phyloP scores from a whole-genome alignment of 2,113 vertebrate species.

The Sterrhoptilus dennistouni region DNA sequence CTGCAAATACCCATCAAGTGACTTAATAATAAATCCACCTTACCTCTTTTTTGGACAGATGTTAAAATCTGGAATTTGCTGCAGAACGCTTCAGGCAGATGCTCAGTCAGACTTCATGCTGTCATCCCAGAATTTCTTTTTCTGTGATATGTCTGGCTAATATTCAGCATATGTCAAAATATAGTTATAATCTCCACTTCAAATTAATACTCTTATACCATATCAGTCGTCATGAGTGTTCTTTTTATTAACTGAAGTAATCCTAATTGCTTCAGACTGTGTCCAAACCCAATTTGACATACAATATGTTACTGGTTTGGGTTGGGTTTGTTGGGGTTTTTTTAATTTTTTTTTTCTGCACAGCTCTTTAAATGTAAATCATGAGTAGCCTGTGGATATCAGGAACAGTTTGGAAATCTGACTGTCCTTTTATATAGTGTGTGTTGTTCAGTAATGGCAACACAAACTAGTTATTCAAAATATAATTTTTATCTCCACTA shows the following conservation, averaged over 20 bases:
- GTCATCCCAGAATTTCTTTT: not conserved
- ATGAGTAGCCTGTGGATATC: not conserved
- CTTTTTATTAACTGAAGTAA: slow-evolving; percentile 49
- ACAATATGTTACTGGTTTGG: not conserved
- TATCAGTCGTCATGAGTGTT: slow-evolving; percentile 20
- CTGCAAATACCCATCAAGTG: not conserved
- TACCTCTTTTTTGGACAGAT: not conserved
- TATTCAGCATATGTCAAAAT: slow-evolving; percentile 45
- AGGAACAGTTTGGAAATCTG: not conserved
- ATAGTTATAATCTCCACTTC: slow-evolving; percentile 56
- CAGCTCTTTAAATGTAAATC: slow-evolving; percentile 33
- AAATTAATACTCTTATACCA: slow-evolving; percentile 54
- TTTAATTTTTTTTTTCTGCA: not conserved
- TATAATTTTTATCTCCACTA: not conserved
- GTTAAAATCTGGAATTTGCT: slow-evolving; percentile 27
- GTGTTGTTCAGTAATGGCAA: not conserved
- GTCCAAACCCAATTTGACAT: slow-evolving; percentile 32
- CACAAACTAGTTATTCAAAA: not conserved
- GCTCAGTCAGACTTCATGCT: not conserved
- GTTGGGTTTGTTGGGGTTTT: not conserved
- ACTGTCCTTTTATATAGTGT: not conserved
- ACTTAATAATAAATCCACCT: not conserved
- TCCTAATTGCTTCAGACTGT: slow-evolving; percentile 52
- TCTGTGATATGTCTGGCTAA: slow-evolving; percentile 24
- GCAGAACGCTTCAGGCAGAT: slow-evolving; percentile 5